Conservation (phyloP, 2,797 vertebrate genomes). For the Zenarchopterus dispar region DNA sequence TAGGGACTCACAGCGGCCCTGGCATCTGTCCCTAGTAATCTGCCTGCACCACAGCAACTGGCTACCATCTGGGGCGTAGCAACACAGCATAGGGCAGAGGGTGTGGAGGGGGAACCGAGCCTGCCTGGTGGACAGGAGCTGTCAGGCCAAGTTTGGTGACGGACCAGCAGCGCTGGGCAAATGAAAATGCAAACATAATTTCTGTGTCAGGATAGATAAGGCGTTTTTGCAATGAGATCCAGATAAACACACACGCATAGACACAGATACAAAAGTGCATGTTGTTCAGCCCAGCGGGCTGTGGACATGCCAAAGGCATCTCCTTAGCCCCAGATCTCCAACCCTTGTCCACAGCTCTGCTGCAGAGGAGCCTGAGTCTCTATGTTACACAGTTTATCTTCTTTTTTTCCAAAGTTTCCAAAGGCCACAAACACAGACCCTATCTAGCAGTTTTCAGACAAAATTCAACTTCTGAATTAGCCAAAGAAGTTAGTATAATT, state of each 20-base stretch:
- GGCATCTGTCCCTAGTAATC: conserved; percentile 94
- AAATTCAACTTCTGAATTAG: neutral
- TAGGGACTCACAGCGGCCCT: conserved; percentile 85
- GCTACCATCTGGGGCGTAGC: conserved; percentile 85
- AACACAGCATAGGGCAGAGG: conserved; percentile 64
- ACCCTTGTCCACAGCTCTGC: conserved; percentile 33
- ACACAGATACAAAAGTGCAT: conserved; percentile 50
- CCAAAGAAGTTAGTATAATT: too few species aligned
- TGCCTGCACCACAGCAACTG: conserved; percentile 79
- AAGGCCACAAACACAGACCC: conserved; percentile 18
- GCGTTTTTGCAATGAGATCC: conserved; percentile 75
- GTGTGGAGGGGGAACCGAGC: conserved; percentile 69
- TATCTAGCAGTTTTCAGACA: neutral
- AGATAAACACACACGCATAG: conserved; percentile 60
- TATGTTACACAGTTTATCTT: conserved; percentile 29
- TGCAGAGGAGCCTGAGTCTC: conserved; percentile 14
- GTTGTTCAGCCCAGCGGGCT: conserved; percentile 38
- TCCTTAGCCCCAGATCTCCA: conserved; percentile 23
- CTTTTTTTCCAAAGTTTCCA: conserved; percentile 9
- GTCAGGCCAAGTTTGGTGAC: conserved; percentile 90
- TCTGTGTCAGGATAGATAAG: conserved; percentile 88
- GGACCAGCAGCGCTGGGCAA: conserved; percentile 86
- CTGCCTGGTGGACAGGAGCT: conserved; percentile 92
- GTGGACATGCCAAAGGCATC: conserved; percentile 48
- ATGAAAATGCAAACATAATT: conserved; percentile 96